Conservation (phyloP, 1,140 invertebrate species). For the Meloidogyne hapla region DNA sequence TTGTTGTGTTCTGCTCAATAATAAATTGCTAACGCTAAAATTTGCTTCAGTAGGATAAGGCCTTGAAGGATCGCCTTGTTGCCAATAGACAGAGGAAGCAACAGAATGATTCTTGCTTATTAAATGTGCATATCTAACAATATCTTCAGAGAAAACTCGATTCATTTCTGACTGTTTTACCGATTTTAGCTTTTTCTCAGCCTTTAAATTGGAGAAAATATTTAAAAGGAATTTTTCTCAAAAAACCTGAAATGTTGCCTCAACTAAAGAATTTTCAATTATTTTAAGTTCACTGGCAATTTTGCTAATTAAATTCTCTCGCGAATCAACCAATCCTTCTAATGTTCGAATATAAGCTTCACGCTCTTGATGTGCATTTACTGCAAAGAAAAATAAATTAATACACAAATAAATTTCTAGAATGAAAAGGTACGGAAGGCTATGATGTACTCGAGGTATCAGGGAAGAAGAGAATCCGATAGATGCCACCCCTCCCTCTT, state of each 20-base stretch:
- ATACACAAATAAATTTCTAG: no score
- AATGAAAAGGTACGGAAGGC: no score
- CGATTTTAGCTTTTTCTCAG: constrained; percentile 47
- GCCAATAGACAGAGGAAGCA: constrained; percentile 44
- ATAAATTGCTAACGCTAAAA: constrained; percentile 35
- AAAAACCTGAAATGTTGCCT: constrained; percentile 49
- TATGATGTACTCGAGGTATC: no score
- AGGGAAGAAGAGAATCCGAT: no score
- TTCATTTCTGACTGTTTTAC: constrained; percentile 48
- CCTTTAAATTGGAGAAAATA: constrained; percentile 31
- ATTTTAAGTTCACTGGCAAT: constrained; percentile 35
- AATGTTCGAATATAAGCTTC: constrained; percentile 36
- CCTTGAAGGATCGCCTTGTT: constrained; percentile 40
- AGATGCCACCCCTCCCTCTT: no score
- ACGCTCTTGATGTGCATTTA: constrained; percentile 38
- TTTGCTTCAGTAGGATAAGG: constrained; percentile 48
- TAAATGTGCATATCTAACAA: constrained; percentile 44
- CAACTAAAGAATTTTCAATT: constrained; percentile 32
- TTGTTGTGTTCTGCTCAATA: constrained; percentile 29
- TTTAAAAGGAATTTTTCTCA: not conserved
- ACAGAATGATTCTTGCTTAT: constrained; percentile 41
- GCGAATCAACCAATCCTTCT: constrained; percentile 34
- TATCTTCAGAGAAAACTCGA: constrained; percentile 41
- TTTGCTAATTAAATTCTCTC: constrained; percentile 41
- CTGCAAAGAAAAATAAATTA: constrained; percentile 13